Percentiles rank a stretch among this genome's conserved stretches.
Evolutionary conservation across 2,797 vertebrate species (phyloP).

Genomic region (Gobio occitaniae): DNA sequence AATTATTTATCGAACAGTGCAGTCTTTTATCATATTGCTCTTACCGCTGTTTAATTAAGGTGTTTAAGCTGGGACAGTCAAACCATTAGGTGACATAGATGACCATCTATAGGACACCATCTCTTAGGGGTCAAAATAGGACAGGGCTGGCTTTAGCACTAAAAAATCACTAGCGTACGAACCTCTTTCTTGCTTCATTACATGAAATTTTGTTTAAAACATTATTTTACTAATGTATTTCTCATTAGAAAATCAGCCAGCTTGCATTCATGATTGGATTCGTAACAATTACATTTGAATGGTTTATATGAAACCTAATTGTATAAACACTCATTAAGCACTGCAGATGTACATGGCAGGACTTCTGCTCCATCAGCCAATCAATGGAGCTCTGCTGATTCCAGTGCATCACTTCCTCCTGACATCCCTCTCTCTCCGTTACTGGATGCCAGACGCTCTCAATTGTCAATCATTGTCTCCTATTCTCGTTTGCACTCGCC

Average conservation of each 20-base stretch:
- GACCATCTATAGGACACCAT: neutral
- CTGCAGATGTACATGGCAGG: neutral
- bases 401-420: conserved; percentile 53
- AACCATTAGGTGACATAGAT: neutral
- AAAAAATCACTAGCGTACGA: neutral
- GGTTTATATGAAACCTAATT: neutral
- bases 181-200: neutral
- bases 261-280: neutral
- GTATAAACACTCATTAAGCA: neutral
- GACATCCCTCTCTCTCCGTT: conserved; percentile 40
- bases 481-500: conserved; percentile 23
- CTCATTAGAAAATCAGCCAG: neutral
- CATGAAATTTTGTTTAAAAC: neutral
- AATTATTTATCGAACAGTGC: neutral
- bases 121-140: neutral
- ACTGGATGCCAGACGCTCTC: neutral
- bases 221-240: neutral
- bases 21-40: neutral
- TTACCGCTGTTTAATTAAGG: neutral
- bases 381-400: conserved; percentile 55
- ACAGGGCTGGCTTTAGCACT: neutral
- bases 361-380: conserved; percentile 50
- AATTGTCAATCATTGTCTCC: conserved; percentile 48
- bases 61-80: neutral
- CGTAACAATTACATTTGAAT: neutral